Percentiles rank a stretch among this genome's conserved stretches.
These are phyloP conservation scores for Lagria hirta DNA, from an alignment of 2,888 invertebrate species.

Conservation along the genomic window DNA sequence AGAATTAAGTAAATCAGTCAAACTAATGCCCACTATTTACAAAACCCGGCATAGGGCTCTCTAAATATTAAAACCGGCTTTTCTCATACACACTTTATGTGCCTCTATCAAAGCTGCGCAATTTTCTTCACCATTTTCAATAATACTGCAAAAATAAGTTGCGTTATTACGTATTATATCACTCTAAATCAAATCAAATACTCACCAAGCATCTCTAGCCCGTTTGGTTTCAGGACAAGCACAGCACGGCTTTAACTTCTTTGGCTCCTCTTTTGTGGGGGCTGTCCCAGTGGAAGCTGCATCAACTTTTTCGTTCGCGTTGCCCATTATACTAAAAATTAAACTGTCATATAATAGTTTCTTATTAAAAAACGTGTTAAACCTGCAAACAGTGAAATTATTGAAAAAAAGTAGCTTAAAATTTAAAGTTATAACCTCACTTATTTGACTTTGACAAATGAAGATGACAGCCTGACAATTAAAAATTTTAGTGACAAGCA, in stretches of 20 bases:
- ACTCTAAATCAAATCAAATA: constrained; percentile 11
- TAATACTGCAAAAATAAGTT: constrained; percentile 68
- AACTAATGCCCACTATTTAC: too few species aligned
- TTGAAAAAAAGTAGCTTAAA: too few species aligned
- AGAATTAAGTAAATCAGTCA: too few species aligned
- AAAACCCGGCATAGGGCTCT: too few species aligned
- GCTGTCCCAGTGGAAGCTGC: constrained; percentile 47
- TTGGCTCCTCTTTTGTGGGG: constrained; percentile 57
- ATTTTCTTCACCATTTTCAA: constrained; percentile 88
- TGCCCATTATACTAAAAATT: too few species aligned
- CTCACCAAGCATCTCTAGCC: constrained; percentile 87
- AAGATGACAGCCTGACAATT: too few species aligned
- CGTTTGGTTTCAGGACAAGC: constrained; percentile 96
- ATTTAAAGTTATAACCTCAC: too few species aligned
- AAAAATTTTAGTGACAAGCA: too few species aligned
- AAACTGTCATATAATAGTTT: too few species aligned
- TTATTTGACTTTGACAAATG: too few species aligned
- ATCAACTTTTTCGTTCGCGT: constrained; percentile 57
- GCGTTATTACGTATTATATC: constrained; percentile 6
- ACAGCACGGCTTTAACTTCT: constrained; percentile 92
- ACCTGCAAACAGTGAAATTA: too few species aligned
- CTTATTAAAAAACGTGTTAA: too few species aligned
- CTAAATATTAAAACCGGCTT: constrained; percentile 94
- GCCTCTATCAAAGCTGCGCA: constrained; percentile 90
- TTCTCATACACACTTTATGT: constrained; percentile 95